phyloP scores from a whole-genome alignment of 2,888 invertebrate genomes.

The Tetrapedia diversipes region DNA sequence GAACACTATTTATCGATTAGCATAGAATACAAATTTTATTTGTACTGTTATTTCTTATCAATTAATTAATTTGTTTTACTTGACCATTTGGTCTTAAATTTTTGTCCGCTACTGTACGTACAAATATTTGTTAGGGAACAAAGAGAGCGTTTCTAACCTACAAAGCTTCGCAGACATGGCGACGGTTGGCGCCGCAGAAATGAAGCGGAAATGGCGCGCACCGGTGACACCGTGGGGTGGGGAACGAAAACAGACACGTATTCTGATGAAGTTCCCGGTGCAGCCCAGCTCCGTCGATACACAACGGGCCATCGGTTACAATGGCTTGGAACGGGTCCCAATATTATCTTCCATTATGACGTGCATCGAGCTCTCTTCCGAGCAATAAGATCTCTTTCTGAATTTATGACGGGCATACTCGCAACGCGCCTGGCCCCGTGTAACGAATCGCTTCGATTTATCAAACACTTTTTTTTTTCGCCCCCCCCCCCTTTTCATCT shows the following conservation, averaged over 20 bases:
- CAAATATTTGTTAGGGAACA: too few relatives aligned
- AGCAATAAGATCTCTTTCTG: conserved; percentile 67
- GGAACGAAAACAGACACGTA: conserved; percentile 38
- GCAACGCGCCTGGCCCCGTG: conserved; percentile 29
- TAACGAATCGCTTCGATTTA: conserved; percentile 67
- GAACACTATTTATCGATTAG: too few relatives aligned
- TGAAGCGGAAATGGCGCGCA: conserved; percentile 35
- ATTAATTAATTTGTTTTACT: too few relatives aligned
- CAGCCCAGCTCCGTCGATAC: conserved; percentile 41
- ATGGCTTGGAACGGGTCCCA: conserved; percentile 64
- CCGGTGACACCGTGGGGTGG: conserved; percentile 2
- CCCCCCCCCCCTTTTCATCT: conserved; percentile 39
- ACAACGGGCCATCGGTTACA: conserved; percentile 54
- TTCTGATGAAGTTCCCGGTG: conserved; percentile 57
- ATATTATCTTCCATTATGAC: conserved; percentile 72
- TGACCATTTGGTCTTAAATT: too few relatives aligned
- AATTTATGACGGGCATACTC: conserved; percentile 65
- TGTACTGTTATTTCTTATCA: too few relatives aligned
- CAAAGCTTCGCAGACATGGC: too few relatives aligned
- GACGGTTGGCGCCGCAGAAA: conserved; percentile 37
- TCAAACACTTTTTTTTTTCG: conserved; percentile 55
- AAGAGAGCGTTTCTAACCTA: too few relatives aligned
- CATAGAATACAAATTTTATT: too few relatives aligned
- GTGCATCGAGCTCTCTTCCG: conserved; percentile 65
- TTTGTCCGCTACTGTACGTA: too few relatives aligned